phyloP scores from a whole-genome alignment of 2,888 invertebrate species.

The Ennomos quercinarius region DNA sequence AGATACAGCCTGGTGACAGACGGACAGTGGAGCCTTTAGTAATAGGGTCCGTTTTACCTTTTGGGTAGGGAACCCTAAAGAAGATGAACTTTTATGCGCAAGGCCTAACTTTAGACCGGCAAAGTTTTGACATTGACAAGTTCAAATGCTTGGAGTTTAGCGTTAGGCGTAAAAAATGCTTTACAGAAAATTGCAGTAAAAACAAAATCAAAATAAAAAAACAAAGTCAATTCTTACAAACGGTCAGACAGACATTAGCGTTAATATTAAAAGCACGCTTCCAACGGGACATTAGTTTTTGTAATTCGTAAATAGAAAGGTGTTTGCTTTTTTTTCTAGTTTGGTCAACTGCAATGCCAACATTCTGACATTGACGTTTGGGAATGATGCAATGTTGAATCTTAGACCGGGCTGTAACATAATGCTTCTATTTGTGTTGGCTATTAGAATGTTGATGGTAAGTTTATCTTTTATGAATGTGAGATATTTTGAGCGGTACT shows the following conservation, averaged over 20 bases:
- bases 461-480: slow-evolving; percentile 34
- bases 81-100: too few species aligned
- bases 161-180: too few species aligned
- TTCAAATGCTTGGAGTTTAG: too few species aligned
- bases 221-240: too few species aligned
- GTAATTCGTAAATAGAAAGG: slow-evolving; percentile 43
- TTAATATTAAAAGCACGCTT: slow-evolving; percentile 39
- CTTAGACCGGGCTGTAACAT: slow-evolving; percentile 6
- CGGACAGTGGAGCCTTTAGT: too few species aligned
- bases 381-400: slow-evolving; percentile 28
- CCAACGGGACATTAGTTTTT: slow-evolving; percentile 39
- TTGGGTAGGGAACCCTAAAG: too few species aligned
- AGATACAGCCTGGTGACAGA: too few species aligned
- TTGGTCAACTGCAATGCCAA: slow-evolving; percentile 26
- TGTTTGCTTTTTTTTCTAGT: slow-evolving; percentile 36
- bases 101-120: too few species aligned
- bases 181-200: too few species aligned
- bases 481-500: slow-evolving; percentile 36
- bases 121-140: too few species aligned
- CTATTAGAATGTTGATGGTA: slow-evolving; percentile 28
- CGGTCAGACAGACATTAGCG: slow-evolving; percentile 1
- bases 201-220: too few species aligned
- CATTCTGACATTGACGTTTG: slow-evolving; percentile 11
- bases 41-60: too few species aligned
- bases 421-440: slow-evolving; percentile 7